Percentiles rank a stretch among this genome's conserved stretches.
phyloP scores from a whole-genome alignment of 1,140 invertebrate species.

The Dendroctonus valens region DNA sequence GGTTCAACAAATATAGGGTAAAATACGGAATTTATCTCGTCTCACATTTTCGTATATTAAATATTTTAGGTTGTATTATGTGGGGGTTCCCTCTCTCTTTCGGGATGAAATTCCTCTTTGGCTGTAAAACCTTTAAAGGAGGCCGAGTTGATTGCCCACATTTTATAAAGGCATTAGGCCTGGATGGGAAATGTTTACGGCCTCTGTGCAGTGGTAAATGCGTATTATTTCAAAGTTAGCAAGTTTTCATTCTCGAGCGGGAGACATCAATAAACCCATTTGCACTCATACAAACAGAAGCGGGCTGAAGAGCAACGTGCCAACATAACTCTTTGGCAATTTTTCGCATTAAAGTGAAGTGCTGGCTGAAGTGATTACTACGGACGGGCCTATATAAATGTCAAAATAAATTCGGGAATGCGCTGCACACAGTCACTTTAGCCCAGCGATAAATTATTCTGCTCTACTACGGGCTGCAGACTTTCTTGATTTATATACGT shows the following conservation, averaged over 20 bases:
- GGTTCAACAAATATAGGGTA: conserved; percentile 14
- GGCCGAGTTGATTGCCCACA: conserved; percentile 1
- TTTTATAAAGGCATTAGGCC: conserved; percentile 11
- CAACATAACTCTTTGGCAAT: neutral
- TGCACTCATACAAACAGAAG: too few species aligned
- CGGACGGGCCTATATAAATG: conserved; percentile 24
- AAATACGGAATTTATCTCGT: conserved; percentile 23
- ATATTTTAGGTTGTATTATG: conserved; percentile 29
- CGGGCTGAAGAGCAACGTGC: too few species aligned
- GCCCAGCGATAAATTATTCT: conserved; percentile 29
- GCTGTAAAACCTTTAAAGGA: conserved; percentile 14
- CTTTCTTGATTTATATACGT: conserved; percentile 28
- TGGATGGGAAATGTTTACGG: too few species aligned
- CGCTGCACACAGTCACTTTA: conserved; percentile 29
- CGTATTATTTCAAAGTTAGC: too few species aligned
- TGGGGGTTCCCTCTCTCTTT: conserved; percentile 13
- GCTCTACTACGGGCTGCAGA: conserved; percentile 24
- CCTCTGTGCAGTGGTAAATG: too few species aligned
- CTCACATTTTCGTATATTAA: conserved; percentile 26
- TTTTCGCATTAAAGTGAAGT: conserved; percentile 10
- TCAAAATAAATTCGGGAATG: conserved; percentile 33
- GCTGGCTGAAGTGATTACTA: conserved; percentile 24
- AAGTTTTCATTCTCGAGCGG: too few species aligned
- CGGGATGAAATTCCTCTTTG: conserved; percentile 12
- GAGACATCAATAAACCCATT: too few species aligned